Conservation (phyloP, 2,797 vertebrate genomes). For the Acanthis flammea region DNA sequence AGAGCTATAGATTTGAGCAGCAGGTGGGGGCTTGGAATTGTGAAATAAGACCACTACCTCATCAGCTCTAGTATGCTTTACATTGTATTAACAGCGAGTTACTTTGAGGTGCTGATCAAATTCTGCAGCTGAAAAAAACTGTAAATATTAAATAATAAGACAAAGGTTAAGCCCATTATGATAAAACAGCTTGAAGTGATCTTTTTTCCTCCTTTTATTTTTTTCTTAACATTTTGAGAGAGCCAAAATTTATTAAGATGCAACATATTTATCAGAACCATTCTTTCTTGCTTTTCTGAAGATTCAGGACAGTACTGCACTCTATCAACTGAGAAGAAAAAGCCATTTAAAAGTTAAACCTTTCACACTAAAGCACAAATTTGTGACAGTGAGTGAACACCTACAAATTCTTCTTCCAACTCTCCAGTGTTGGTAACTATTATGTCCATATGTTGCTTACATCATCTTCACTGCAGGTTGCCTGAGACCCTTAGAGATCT, state of each 20-base stretch:
- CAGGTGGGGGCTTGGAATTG: background rate
- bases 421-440: background rate
- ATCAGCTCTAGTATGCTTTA: background rate
- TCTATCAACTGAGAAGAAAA: background rate
- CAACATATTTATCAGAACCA: background rate
- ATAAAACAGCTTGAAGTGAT: background rate
- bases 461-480: background rate
- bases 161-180: background rate
- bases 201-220: background rate
- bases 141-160: constrained; percentile 15
- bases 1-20: constrained; percentile 23
- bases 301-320: background rate
- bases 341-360: background rate
- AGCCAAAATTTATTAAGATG: background rate
- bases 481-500: background rate
- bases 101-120: background rate
- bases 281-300: background rate
- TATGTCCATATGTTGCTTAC: background rate
- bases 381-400: background rate
- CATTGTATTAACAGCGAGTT: background rate
- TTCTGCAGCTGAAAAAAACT: background rate
- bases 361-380: background rate
- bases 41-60: background rate
- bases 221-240: background rate
- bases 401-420: background rate